phyloP scores from a whole-genome alignment of 1,140 invertebrate genomes.

The Venturia canescens region DNA sequence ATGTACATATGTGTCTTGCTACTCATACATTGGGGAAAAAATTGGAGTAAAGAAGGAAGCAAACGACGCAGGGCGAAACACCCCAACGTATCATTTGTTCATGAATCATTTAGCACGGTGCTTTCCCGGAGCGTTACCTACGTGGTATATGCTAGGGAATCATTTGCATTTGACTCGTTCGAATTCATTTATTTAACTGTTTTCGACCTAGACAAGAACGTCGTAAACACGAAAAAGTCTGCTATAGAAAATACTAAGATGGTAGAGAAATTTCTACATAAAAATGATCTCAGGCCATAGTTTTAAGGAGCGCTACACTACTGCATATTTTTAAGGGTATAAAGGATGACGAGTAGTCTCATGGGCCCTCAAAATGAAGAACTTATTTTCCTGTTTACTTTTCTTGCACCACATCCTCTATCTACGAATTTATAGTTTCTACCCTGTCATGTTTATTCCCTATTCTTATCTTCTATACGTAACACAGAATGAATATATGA shows the following conservation, averaged over 20 bases:
- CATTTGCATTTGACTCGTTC: conserved; percentile 10
- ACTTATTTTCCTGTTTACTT: conserved; percentile 4
- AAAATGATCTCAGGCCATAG: conserved; percentile 30
- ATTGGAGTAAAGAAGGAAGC: neutral
- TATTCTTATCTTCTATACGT: neutral
- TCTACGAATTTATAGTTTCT: neutral
- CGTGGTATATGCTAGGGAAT: neutral
- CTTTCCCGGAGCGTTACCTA: neutral
- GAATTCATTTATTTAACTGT: conserved; percentile 7
- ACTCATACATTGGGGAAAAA: neutral
- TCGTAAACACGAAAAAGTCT: neutral
- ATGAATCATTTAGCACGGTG: conserved; percentile 7
- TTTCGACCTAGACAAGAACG: neutral
- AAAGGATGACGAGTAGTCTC: conserved; percentile 28
- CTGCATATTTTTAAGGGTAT: neutral
- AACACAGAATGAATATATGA: neutral
- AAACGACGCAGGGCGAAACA: neutral
- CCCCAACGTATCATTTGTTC: neutral
- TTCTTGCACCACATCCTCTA: neutral
- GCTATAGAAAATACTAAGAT: neutral
- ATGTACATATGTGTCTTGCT: neutral
- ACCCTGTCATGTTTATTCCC: neutral
- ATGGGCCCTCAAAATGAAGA: conserved; percentile 1
- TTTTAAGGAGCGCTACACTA: neutral
- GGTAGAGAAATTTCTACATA: neutral